phyloP scores from a whole-genome alignment of 2,888 invertebrate genomes.

The Acleris sparsana region DNA sequence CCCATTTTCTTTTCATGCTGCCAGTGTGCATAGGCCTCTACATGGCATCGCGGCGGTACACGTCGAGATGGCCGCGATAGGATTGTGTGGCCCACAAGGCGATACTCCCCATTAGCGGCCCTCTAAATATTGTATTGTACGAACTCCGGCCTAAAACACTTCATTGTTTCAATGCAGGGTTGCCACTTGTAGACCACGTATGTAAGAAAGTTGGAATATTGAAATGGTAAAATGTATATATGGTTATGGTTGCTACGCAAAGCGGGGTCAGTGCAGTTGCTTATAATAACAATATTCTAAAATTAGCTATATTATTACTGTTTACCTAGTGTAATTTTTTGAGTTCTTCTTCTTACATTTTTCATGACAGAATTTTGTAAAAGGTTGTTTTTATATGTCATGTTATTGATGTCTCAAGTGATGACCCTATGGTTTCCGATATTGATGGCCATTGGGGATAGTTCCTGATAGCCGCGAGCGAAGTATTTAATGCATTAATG shows the following conservation, averaged over 20 bases:
- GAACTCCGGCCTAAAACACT: slow-evolving; percentile 60
- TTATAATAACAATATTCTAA: too few relatives aligned
- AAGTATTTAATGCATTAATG: slow-evolving; percentile 40
- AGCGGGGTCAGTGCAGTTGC: too few relatives aligned
- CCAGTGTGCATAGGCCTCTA: background rate
- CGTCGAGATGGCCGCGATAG: slow-evolving; percentile 57
- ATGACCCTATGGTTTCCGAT: slow-evolving; percentile 49
- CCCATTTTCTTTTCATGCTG: too few relatives aligned
- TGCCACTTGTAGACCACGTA: slow-evolving; percentile 1
- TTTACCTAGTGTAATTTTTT: too few relatives aligned
- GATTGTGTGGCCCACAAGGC: slow-evolving; percentile 63
- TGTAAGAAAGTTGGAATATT: background rate
- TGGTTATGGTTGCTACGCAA: too few relatives aligned
- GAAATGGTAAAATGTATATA: too few relatives aligned
- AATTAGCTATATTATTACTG: too few relatives aligned
- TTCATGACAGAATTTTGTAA: too few relatives aligned
- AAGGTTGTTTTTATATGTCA: background rate
- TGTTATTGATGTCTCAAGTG: background rate
- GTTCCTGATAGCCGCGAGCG: slow-evolving; percentile 46
- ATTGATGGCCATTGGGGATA: slow-evolving; percentile 62
- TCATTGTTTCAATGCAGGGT: slow-evolving; percentile 59
- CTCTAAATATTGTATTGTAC: slow-evolving; percentile 66
- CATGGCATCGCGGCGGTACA: slow-evolving; percentile 38
- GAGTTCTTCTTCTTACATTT: too few relatives aligned
- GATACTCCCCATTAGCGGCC: slow-evolving; percentile 65